Evolutionary conservation across 2,888 invertebrate species (phyloP).

Genomic region (Cyaniris semiargus): DNA sequence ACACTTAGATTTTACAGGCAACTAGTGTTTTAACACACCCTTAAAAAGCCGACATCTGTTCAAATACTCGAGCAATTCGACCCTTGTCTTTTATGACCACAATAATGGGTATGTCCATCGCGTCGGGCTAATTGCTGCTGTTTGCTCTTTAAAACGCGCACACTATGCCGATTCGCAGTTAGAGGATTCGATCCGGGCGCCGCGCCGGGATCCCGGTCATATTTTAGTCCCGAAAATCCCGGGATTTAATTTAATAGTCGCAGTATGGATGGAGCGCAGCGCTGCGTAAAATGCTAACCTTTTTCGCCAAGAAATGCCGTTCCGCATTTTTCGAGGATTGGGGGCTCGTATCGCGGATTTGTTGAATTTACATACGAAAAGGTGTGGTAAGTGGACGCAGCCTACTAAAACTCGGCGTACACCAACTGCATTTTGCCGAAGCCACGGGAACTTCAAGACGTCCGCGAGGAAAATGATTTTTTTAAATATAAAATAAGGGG

Average conservation of each 20-base stretch:
- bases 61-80: neutral
- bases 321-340: neutral
- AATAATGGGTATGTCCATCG: slow-evolving; percentile 47
- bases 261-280: neutral
- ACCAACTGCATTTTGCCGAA: too few relatives aligned
- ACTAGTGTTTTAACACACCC: neutral
- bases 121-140: slow-evolving; percentile 69
- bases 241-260: neutral
- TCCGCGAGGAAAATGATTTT: neutral
- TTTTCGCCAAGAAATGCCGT: neutral
- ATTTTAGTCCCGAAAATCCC: too few relatives aligned
- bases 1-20: neutral
- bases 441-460: neutral
- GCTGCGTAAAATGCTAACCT: too few relatives aligned
- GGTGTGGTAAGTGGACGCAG: neutral
- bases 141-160: slow-evolving; percentile 50
- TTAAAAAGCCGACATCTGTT: slow-evolving; percentile 1
- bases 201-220: too few relatives aligned
- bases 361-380: neutral
- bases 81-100: slow-evolving; percentile 22
- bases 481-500: too few relatives aligned
- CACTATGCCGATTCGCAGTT: neutral
- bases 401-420: too few relatives aligned
- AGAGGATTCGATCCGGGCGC: too few relatives aligned
- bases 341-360: neutral